Conservation (phyloP, 2,797 vertebrate species). For the Aratinga solstitialis region DNA sequence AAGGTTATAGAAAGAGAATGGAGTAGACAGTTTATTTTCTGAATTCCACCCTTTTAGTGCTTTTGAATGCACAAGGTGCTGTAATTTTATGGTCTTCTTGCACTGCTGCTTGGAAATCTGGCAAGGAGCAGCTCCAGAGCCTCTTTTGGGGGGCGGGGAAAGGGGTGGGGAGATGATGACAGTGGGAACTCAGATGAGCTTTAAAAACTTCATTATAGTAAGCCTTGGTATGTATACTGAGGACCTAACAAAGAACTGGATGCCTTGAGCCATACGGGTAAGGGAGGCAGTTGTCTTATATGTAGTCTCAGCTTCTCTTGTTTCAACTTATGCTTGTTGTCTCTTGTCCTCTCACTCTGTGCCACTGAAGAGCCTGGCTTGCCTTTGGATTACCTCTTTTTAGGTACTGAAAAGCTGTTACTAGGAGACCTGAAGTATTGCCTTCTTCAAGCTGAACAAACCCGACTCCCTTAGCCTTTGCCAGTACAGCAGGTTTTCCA, state of each 20-base stretch:
- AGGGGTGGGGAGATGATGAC: background rate
- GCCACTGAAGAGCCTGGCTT: background rate
- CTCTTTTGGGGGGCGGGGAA: fast-evolving
- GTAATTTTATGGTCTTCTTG: background rate
- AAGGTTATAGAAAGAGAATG: background rate
- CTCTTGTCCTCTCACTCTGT: background rate
- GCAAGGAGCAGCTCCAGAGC: background rate
- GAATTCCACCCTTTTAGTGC: fast-evolving
- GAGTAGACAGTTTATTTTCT: background rate
- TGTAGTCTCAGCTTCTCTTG: background rate
- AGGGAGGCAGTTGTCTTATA: background rate
- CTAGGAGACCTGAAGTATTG: background rate
- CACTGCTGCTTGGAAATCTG: background rate
- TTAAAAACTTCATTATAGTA: background rate
- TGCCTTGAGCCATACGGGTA: fast-evolving
- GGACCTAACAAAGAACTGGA: background rate
- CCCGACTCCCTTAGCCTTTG: background rate
- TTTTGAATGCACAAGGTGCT: background rate
- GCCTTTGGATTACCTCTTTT: background rate
- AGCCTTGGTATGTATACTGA: background rate
- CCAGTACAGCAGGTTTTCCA: background rate
- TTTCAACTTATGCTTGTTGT: background rate
- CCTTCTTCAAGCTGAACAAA: background rate
- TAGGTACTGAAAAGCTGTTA: background rate
- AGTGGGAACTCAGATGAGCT: background rate